Percentiles rank a stretch among this genome's conserved stretches.
Evolutionary conservation across 2,888 invertebrate genomes (phyloP).

Genomic region (Mesopsocus fuscifrons): DNA sequence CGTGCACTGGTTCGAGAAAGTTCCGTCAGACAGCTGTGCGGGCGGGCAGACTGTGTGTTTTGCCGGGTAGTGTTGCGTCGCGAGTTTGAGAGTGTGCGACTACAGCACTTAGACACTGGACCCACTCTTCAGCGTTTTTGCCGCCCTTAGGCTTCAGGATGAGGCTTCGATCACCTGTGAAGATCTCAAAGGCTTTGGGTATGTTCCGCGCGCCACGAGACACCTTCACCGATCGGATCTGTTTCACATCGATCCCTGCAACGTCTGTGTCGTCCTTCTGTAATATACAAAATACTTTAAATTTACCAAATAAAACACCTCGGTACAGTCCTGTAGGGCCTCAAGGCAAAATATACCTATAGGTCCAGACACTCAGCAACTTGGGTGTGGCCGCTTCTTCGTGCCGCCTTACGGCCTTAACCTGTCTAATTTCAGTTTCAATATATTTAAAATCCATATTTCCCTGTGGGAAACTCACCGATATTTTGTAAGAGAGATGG

Average conservation of each 20-base stretch:
- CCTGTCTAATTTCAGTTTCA: too few relatives aligned
- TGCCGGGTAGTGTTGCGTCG: slow-evolving; percentile 30
- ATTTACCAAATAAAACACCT: too few relatives aligned
- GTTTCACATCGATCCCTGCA: slow-evolving; percentile 63
- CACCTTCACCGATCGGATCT: slow-evolving; percentile 87
- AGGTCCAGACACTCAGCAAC: too few relatives aligned
- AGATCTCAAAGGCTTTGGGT: slow-evolving; percentile 92
- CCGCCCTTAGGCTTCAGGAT: slow-evolving; percentile 89
- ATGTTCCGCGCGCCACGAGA: slow-evolving; percentile 79
- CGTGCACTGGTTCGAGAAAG: too few relatives aligned
- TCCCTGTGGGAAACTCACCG: slow-evolving; percentile 42
- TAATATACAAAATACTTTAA: too few relatives aligned
- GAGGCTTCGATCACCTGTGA: slow-evolving; percentile 80
- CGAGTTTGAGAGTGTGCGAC: slow-evolving; percentile 69
- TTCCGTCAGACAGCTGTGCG: slow-evolving; percentile 16
- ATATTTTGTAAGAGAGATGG: slow-evolving; percentile 69
- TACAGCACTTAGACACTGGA: slow-evolving; percentile 82
- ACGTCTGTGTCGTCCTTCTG: slow-evolving; percentile 50
- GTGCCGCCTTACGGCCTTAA: too few relatives aligned
- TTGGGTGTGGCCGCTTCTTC: too few relatives aligned
- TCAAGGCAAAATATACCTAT: neutral
- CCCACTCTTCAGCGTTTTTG: slow-evolving; percentile 91
- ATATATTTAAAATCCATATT: too few relatives aligned
- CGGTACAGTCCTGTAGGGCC: too few relatives aligned
- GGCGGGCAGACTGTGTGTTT: slow-evolving; percentile 28